Percentiles rank a stretch among this genome's conserved stretches.
Evolutionary conservation across 1,140 invertebrate genomes (phyloP).

Genomic region (Ceratosolen solmsi): DNA sequence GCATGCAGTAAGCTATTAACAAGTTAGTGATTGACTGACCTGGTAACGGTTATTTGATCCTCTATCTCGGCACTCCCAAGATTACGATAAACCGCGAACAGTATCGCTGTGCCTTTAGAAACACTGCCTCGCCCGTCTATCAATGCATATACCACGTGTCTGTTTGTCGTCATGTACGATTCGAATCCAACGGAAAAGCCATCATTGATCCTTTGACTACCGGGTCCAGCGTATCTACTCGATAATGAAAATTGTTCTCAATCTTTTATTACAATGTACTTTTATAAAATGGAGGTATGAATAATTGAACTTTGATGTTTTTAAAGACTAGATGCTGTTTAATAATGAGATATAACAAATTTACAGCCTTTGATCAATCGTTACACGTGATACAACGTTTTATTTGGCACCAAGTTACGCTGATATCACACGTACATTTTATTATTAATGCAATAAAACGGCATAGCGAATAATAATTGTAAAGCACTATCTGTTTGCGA

Average conservation of each 20-base stretch:
- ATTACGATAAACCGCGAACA: constrained; percentile 75
- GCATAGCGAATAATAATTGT: too few species aligned
- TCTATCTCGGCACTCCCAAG: constrained; percentile 79
- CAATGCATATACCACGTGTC: constrained; percentile 76
- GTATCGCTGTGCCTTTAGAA: constrained; percentile 76
- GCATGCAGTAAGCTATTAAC: constrained; percentile 4
- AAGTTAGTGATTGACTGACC: constrained; percentile 58
- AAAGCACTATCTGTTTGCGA: too few species aligned
- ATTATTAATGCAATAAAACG: too few species aligned
- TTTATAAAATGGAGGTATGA: too few species aligned
- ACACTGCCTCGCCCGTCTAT: constrained; percentile 80
- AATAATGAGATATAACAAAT: too few species aligned
- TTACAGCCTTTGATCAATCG: too few species aligned
- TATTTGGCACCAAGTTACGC: too few species aligned
- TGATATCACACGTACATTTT: too few species aligned
- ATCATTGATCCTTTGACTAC: constrained; percentile 75
- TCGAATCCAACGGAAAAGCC: constrained; percentile 74
- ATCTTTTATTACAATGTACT: too few species aligned
- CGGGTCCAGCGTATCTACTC: constrained; percentile 79
- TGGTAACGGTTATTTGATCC: constrained; percentile 77
- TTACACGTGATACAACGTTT: too few species aligned
- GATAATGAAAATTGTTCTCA: background rate
- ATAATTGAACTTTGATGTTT: too few species aligned
- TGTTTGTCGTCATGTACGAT: constrained; percentile 76
- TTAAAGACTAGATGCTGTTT: too few species aligned